phyloP scores from a whole-genome alignment of 30 jellyfish, hydroid and myxozoan species.

The Morbakka virulenta region DNA sequence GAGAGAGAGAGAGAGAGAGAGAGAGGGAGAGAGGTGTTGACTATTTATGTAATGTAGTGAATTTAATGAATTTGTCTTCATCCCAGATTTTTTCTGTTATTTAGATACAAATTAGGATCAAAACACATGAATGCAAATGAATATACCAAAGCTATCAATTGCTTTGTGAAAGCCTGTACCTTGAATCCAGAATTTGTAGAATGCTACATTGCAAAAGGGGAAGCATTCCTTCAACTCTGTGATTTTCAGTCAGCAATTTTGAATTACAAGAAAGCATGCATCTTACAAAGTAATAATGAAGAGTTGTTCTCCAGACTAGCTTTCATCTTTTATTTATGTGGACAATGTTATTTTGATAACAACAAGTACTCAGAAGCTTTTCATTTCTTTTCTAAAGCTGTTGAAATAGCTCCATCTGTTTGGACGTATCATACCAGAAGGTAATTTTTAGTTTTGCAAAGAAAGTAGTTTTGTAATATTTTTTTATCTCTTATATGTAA shows the following conservation, averaged over 20 bases:
- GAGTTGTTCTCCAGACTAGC: conserved; percentile 60
- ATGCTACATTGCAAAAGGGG: conserved; percentile 49
- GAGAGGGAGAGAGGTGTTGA: too few species aligned
- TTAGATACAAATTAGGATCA: conserved; percentile 36
- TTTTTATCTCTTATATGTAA: too few species aligned
- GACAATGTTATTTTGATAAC: conserved; percentile 81
- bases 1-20: too few species aligned
- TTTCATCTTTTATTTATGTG: conserved; percentile 64
- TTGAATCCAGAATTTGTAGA: conserved; percentile 63
- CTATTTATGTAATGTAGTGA: too few species aligned
- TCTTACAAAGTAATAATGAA: conserved; percentile 58
- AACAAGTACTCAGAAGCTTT: conserved; percentile 71
- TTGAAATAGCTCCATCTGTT: conserved; percentile 71
- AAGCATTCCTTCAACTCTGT: conserved; percentile 65
- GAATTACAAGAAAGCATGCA: conserved; percentile 70
- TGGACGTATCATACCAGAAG: conserved; percentile 74
- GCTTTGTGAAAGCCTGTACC: conserved; percentile 53
- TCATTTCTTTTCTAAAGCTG: conserved; percentile 80
- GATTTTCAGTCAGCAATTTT: conserved; percentile 83
- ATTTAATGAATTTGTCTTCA: too few species aligned
- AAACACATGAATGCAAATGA: conserved; percentile 35
- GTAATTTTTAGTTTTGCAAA: too few species aligned
- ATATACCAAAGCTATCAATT: conserved; percentile 11
- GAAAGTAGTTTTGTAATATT: too few species aligned
- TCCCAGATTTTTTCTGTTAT: too few species aligned